Evolutionary conservation across 2,888 invertebrate species (phyloP), one percentile per base, ranked within the genome.

Genomic region (Cataglyphis livida): DNA sequence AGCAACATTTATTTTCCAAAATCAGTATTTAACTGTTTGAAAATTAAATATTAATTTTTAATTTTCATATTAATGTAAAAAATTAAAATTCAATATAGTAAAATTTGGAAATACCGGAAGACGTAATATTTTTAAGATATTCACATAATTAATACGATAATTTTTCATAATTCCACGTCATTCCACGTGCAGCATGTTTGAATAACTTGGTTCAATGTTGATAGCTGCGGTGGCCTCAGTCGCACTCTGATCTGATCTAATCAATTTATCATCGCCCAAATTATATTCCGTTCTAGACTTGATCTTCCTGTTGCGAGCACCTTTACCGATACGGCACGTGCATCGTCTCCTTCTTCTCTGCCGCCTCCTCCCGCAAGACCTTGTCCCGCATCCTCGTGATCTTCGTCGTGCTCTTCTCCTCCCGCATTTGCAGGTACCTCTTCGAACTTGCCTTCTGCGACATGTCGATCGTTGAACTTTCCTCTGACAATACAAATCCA

Each of bases 401-500:
- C 73, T 79, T 81, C 41, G 65, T 51, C 68, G 51, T 32, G 74
- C 84, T 5, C 84, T 85, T 38, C 76, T 82, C 9, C 68, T 79
- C 21, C 84, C 83, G 9, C 83, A 83, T 64, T 84, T 87, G 54
- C 81, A 75, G 25, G 12, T 35, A 4, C 12, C 48, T 4, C 25
- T 71, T 35, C 65, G 78, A 9, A 32, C 21, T 35, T 35, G 59
- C 3, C 5, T 6, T 1, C 38, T 54, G 32, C 35, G 44, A n/a
- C 21, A 25, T 9, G 25, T 54, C 44, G 44, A 66, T 18, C 41
- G 76, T 41, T 76, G 64, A 28, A 21, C 59, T 7, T 9, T 83
- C n/a, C 82, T 84, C 9, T 90, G 88, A n/a, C 89, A 89, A 0
- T 79, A 81, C 1, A 87, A 59, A 54, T 92, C 90, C 41, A 93